Percentiles rank a stretch among this genome's conserved stretches.
Conservation (phyloP, 2,888 invertebrate genomes). For the Romanomermis culicivorax region DNA sequence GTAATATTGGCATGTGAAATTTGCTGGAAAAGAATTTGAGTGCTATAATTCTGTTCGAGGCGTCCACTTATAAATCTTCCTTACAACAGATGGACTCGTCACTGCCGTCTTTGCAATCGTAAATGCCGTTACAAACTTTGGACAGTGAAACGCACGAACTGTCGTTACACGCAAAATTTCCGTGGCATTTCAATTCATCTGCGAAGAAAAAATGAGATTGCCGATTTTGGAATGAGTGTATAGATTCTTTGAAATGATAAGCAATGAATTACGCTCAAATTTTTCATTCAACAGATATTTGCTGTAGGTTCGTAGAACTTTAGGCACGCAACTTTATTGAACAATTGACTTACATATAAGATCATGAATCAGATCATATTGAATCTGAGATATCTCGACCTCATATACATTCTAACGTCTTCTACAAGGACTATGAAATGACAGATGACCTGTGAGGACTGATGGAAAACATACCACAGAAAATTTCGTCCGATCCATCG, state of each 20-base stretch:
- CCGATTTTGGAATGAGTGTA: not conserved
- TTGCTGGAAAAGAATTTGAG: conserved; percentile 7
- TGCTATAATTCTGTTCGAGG: not conserved
- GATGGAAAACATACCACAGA: conserved; percentile 12
- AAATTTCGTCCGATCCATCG: conserved; percentile 12
- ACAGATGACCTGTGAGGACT: too few relatives aligned
- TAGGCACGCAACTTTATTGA: too few relatives aligned
- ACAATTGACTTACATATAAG: too few relatives aligned
- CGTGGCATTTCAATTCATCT: conserved; percentile 11
- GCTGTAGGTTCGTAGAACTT: too few relatives aligned
- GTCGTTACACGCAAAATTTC: conserved; percentile 11
- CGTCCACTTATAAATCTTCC: not conserved
- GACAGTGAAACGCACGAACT: conserved; percentile 9
- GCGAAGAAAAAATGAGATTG: not conserved
- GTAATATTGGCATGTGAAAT: conserved; percentile 18
- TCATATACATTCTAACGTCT: too few relatives aligned
- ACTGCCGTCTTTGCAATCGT: conserved; percentile 18
- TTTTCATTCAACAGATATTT: too few relatives aligned
- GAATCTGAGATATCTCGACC: too few relatives aligned
- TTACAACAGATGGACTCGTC: conserved; percentile 18
- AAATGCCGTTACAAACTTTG: conserved; percentile 13
- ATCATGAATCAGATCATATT: too few relatives aligned
- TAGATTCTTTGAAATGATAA: too few relatives aligned
- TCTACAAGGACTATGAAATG: too few relatives aligned
- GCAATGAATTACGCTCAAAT: too few relatives aligned